Evolutionary conservation across 2,797 vertebrate genomes (phyloP).

Genomic region (Microcaecilia unicolor): DNA sequence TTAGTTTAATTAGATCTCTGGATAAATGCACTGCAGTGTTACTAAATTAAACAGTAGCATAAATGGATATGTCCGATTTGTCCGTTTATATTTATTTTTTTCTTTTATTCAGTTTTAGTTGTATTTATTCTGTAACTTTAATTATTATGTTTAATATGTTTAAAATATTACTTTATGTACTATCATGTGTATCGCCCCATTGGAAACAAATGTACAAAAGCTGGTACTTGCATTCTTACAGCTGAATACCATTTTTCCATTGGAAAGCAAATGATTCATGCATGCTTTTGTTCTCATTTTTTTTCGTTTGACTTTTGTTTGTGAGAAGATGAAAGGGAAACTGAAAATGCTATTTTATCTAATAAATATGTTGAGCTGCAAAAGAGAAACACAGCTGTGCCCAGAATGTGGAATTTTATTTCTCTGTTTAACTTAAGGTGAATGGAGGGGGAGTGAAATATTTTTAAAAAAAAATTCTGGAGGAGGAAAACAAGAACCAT

Average conservation of each 20-base stretch:
- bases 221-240: conserved; percentile 28
- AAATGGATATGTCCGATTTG: too few species aligned
- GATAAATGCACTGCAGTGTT: too few species aligned
- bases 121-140: too few species aligned
- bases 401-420: conserved; percentile 37
- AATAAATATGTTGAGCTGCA: conserved; percentile 34
- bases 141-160: too few species aligned
- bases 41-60: too few species aligned
- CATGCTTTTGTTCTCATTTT: conserved; percentile 23
- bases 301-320: conserved; percentile 11
- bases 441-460: conserved; percentile 8
- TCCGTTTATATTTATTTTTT: too few species aligned
- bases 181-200: conserved; percentile 27
- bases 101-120: too few species aligned
- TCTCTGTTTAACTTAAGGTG: conserved; percentile 32
- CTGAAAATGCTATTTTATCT: conserved; percentile 15
- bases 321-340: conserved; percentile 24
- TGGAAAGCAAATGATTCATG: conserved; percentile 12
- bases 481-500: conserved; percentile 34
- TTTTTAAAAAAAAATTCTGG: conserved; percentile 12
- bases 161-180: too few species aligned
- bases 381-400: conserved; percentile 26
- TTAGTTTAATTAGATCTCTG: too few species aligned
- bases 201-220: conserved; percentile 22
- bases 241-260: conserved; percentile 10